Percentiles rank a stretch among this genome's conserved stretches.
phyloP scores from a whole-genome alignment of 2,113 vertebrate genomes.

The Nothocercus julius region DNA sequence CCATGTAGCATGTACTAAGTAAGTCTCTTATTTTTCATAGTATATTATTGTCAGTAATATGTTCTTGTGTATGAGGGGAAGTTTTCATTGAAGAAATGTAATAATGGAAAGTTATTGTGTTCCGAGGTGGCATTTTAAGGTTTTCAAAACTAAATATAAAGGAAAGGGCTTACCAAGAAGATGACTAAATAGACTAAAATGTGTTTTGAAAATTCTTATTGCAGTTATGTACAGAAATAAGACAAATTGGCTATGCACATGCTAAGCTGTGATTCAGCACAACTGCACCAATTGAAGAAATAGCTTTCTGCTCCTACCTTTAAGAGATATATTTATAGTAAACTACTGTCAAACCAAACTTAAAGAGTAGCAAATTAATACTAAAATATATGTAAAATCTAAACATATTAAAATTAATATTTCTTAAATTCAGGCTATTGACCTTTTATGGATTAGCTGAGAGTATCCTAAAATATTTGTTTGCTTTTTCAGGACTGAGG shows the following conservation, averaged over 20 bases:
- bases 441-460: neutral
- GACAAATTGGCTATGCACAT: neutral
- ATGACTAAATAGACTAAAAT: neutral
- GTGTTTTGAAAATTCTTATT: neutral
- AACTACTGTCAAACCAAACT: neutral
- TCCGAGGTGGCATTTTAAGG: neutral
- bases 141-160: neutral
- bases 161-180: neutral
- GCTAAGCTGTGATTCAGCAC: neutral
- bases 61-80: neutral
- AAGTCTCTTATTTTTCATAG: conserved; percentile 60
- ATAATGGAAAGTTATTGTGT: neutral
- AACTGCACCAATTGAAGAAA: neutral
- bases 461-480: neutral
- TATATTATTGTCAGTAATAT: neutral
- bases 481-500: neutral
- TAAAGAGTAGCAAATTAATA: neutral
- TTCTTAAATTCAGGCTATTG: neutral
- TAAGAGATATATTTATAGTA: neutral
- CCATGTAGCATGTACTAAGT: conserved; percentile 93
- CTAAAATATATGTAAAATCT: too few species aligned
- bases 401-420: neutral
- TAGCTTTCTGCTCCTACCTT: neutral
- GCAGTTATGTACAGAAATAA: neutral
- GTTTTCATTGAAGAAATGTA: neutral